A percentile compares a stretch with the other conserved stretches of the same genome.
Evolutionary conservation across 2,888 invertebrate genomes (phyloP).

Genomic region (Eupithecia subumbrata): DNA sequence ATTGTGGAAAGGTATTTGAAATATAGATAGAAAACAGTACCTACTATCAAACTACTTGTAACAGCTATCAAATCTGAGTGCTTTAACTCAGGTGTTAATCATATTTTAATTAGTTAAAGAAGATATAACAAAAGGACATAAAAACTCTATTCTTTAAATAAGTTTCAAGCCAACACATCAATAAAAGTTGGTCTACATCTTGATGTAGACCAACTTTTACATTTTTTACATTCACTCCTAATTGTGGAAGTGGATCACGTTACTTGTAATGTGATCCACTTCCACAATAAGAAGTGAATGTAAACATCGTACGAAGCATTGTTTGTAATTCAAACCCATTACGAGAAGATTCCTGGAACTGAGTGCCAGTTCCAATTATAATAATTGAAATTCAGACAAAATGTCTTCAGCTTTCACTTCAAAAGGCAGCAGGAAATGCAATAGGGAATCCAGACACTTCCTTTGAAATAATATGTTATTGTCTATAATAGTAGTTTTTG

Average conservation of each 20-base stretch:
- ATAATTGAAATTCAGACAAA: conserved; percentile 13
- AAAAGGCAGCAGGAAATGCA: conserved; percentile 16
- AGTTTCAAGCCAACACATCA: too few relatives aligned
- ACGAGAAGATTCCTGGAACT: not conserved
- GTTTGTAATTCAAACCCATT: not conserved
- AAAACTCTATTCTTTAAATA: too few relatives aligned
- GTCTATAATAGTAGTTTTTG: not conserved
- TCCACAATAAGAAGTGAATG: not conserved
- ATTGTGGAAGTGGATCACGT: too few relatives aligned
- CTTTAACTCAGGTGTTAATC: too few relatives aligned
- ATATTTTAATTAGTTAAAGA: too few relatives aligned
- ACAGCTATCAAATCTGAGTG: too few relatives aligned
- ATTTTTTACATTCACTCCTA: too few relatives aligned
- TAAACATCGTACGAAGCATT: not conserved
- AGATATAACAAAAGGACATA: too few relatives aligned
- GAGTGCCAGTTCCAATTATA: conserved; percentile 8
- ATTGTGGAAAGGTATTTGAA: too few relatives aligned
- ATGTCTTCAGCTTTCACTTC: conserved; percentile 9
- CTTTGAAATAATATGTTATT: not conserved
- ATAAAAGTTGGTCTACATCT: not conserved
- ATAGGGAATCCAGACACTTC: conserved; percentile 5
- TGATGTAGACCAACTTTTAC: too few relatives aligned
- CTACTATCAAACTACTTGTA: too few relatives aligned
- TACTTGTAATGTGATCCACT: not conserved
- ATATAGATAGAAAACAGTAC: too few relatives aligned